phyloP scores from a whole-genome alignment of 2,888 invertebrate genomes.

The Dolichopus griseipennis region DNA sequence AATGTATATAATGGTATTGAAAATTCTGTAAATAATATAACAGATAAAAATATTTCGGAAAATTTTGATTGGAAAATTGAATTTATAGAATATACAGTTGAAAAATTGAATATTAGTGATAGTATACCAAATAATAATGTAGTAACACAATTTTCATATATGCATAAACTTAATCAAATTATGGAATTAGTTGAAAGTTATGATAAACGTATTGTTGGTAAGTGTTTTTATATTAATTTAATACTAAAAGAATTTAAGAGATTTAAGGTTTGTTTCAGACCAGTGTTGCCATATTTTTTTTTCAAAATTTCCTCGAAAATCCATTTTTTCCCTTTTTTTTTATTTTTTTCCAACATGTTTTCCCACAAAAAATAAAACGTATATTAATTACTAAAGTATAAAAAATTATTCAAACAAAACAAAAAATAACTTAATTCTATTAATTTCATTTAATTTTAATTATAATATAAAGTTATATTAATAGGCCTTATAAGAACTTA shows the following conservation, averaged over 20 bases:
- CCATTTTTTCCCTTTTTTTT: too few species aligned
- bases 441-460: too few species aligned
- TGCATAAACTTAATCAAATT: background rate
- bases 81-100: background rate
- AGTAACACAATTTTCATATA: background rate
- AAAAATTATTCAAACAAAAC: too few species aligned
- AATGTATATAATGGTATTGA: background rate
- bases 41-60: background rate
- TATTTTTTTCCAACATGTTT: too few species aligned
- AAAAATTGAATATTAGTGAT: background rate
- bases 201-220: background rate
- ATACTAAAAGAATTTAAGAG: background rate
- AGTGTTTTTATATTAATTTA: background rate
- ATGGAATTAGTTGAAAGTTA: conserved; percentile 1
- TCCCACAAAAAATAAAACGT: too few species aligned
- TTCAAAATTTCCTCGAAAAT: too few species aligned
- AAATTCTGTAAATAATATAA: background rate
- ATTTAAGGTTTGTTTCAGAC: too few species aligned
- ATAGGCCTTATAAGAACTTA: too few species aligned
- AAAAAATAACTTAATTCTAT: too few species aligned
- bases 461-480: too few species aligned
- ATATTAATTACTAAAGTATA: too few species aligned
- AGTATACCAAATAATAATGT: background rate
- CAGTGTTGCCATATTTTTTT: too few species aligned
- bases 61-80: background rate